Evolutionary conservation across 2,888 invertebrate species (phyloP).

Genomic region (Catocala fraxini): DNA sequence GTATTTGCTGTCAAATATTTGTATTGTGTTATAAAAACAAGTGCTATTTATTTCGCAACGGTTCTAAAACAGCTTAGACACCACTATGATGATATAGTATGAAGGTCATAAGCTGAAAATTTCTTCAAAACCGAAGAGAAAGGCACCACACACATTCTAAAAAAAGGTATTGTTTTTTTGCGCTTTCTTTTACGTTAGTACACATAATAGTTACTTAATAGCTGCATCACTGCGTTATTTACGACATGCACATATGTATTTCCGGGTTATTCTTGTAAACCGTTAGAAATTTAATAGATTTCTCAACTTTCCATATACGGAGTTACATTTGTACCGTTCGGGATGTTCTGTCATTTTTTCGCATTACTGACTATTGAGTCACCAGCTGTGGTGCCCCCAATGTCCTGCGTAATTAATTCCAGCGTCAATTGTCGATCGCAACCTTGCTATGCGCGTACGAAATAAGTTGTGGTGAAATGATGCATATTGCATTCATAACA

Average conservation of each 20-base stretch:
- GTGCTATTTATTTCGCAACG: slow-evolving; percentile 42
- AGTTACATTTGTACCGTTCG: slow-evolving; percentile 21
- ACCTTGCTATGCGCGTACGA: slow-evolving; percentile 13
- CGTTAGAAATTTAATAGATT: slow-evolving; percentile 29
- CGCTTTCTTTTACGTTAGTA: slow-evolving; percentile 35
- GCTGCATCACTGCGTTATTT: slow-evolving; percentile 19
- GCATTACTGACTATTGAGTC: slow-evolving; percentile 70
- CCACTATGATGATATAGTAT: slow-evolving; percentile 37
- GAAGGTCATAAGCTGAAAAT: slow-evolving; percentile 48
- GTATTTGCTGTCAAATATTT: slow-evolving; percentile 51
- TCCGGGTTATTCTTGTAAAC: slow-evolving; percentile 30
- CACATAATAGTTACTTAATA: slow-evolving; percentile 43
- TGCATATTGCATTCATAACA: background rate
- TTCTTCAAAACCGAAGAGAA: slow-evolving; percentile 35
- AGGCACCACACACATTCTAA: slow-evolving; percentile 32
- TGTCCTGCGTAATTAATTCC: slow-evolving; percentile 49
- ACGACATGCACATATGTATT: slow-evolving; percentile 21
- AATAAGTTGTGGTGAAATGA: background rate
- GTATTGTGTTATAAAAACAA: slow-evolving; percentile 40
- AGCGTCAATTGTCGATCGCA: slow-evolving; percentile 38
- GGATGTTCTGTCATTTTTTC: slow-evolving; percentile 39
- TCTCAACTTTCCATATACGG: slow-evolving; percentile 11
- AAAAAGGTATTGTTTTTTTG: slow-evolving; percentile 40
- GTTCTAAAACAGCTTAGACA: slow-evolving; percentile 25
- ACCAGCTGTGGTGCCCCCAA: slow-evolving; percentile 55